Percentiles rank a stretch among this genome's conserved stretches.
phyloP scores from a whole-genome alignment of 53 echinoderm and acorn worm species.

The Patiria pectinifera region DNA sequence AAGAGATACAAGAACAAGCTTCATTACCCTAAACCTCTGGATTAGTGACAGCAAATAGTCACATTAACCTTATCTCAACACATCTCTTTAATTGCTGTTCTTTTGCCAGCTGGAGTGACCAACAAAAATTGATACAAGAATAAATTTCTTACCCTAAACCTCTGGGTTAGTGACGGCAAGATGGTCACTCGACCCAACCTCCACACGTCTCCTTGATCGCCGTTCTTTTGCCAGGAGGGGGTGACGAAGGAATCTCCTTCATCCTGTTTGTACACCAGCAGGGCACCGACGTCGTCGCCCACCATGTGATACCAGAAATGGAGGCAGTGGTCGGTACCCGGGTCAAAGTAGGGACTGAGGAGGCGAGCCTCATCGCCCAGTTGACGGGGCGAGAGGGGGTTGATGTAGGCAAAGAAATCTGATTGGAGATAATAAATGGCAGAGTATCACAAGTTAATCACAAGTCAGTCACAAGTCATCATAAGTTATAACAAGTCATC shows the following conservation, averaged over 20 bases:
- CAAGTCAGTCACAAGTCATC: no score
- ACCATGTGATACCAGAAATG: slow-evolving; percentile 91
- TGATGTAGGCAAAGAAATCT: slow-evolving; percentile 59
- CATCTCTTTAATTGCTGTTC: not conserved
- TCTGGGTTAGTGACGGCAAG: slow-evolving; percentile 35
- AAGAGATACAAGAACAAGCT: no score
- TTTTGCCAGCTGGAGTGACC: not conserved
- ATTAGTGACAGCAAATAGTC: no score
- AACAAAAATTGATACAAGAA: not conserved
- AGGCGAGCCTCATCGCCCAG: slow-evolving; percentile 60
- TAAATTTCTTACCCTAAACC: slow-evolving; percentile 43
- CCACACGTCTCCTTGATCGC: slow-evolving; percentile 86
- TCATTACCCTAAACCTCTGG: no score
- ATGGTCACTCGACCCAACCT: slow-evolving; percentile 57
- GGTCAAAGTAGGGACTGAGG: slow-evolving; percentile 68
- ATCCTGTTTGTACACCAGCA: slow-evolving; percentile 84
- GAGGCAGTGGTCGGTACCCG: slow-evolving; percentile 71
- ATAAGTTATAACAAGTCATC: no score
- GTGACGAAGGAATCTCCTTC: slow-evolving; percentile 84
- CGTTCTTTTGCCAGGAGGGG: slow-evolving; percentile 80
- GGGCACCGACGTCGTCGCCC: slow-evolving; percentile 69
- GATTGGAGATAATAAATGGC: not conserved
- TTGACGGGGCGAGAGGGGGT: slow-evolving; percentile 29
- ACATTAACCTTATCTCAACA: no score
- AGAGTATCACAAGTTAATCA: not conserved